Evolutionary conservation across 1,140 invertebrate genomes (phyloP).

Genomic region (Prorops nasuta): DNA sequence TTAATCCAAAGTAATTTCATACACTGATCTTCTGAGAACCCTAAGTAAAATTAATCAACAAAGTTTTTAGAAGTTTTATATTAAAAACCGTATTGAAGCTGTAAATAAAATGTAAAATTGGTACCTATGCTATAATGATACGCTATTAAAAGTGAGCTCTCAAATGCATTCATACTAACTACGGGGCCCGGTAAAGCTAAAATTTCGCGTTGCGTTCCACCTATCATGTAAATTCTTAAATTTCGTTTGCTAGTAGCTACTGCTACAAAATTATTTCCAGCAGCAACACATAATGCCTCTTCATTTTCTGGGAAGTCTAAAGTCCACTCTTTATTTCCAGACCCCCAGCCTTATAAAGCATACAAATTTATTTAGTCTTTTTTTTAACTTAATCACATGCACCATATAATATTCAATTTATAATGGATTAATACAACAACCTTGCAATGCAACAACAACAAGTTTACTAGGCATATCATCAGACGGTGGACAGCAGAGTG

Average conservation of each 20-base stretch:
- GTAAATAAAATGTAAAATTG: conserved; percentile 9
- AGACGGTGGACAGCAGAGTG: conserved; percentile 70
- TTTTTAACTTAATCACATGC: no score
- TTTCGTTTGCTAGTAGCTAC: conserved; percentile 72
- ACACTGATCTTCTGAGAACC: conserved; percentile 57
- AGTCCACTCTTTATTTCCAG: conserved; percentile 87
- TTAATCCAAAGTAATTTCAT: conserved; percentile 61
- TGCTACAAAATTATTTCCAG: conserved; percentile 74
- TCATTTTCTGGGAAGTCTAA: conserved; percentile 74
- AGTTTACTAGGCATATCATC: conserved; percentile 58
- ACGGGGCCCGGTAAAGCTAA: conserved; percentile 71
- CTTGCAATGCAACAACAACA: conserved; percentile 47
- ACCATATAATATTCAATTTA: background rate
- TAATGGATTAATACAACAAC: conserved; percentile 21
- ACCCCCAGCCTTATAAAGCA: conserved; percentile 55
- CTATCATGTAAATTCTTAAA: conserved; percentile 79
- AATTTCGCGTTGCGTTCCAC: conserved; percentile 82
- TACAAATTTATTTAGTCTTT: conserved; percentile 6
- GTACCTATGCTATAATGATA: conserved; percentile 70
- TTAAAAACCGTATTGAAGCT: background rate
- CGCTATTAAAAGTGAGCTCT: conserved; percentile 71
- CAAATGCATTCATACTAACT: conserved; percentile 68
- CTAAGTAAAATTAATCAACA: conserved; percentile 12
- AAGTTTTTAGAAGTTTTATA: conserved; percentile 1
- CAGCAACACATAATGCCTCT: conserved; percentile 69